phyloP scores from a whole-genome alignment of 2,113 vertebrate species.

The Callipepla squamata region DNA sequence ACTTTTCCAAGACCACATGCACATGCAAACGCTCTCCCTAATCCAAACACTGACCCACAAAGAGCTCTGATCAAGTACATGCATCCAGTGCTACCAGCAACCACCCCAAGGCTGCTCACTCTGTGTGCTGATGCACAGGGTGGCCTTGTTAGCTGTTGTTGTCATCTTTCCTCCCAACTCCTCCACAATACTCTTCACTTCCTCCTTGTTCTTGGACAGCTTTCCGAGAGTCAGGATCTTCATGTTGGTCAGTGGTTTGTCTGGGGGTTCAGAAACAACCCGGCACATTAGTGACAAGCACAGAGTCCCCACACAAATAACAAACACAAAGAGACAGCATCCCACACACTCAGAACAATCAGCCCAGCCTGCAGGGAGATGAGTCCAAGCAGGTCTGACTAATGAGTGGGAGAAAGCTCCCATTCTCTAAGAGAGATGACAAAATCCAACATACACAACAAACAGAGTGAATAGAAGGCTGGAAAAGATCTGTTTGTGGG shows the following conservation, averaged over 20 bases:
- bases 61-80: neutral
- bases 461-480: neutral
- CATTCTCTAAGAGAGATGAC: neutral
- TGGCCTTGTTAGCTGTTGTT: constrained; percentile 84
- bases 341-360: neutral
- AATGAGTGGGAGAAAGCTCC: neutral
- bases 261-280: constrained; percentile 66
- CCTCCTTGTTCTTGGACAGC: constrained; percentile 91
- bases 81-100: neutral
- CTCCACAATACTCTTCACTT: constrained; percentile 87
- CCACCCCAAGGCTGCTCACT: constrained; percentile 78
- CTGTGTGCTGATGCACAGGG: constrained; percentile 90
- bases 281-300: neutral
- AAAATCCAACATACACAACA: neutral
- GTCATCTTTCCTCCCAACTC: constrained; percentile 92
- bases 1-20: neutral
- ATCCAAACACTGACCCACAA: constrained; percentile 21
- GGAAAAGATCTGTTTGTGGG: neutral
- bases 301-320: neutral
- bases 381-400: neutral
- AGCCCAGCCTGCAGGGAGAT: neutral
- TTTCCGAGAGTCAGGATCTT: constrained; percentile 91
- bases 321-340: neutral
- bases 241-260: constrained; percentile 90
- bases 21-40: neutral